Conservation (phyloP, 1,140 invertebrate species). For the Cryptotermes secundus region DNA sequence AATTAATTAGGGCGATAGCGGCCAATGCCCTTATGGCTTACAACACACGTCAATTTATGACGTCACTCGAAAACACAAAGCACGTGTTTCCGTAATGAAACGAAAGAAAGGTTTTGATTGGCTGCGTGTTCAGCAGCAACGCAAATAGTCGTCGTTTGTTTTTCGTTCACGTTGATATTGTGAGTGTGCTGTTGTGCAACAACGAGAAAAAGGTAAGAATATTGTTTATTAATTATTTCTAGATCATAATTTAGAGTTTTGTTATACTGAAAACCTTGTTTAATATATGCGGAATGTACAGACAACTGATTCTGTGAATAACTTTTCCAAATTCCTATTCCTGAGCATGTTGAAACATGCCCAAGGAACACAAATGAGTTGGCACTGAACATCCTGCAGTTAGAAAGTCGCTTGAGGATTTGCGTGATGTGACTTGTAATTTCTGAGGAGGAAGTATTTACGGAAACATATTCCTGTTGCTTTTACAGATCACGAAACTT, state of each 20-base stretch:
- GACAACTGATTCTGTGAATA: neutral
- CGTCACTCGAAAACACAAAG: slow-evolving; percentile 27
- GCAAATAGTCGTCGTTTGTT: slow-evolving; percentile 22
- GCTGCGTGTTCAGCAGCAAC: neutral
- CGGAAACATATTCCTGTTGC: neutral
- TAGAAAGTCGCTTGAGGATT: neutral
- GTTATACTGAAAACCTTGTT: neutral
- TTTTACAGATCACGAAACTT: slow-evolving; percentile 10
- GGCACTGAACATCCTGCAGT: neutral
- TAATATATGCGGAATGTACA: neutral
- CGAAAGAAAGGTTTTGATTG: neutral
- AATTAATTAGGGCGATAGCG: neutral
- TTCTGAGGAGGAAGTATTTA: neutral
- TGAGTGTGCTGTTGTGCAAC: neutral
- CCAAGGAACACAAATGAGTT: neutral
- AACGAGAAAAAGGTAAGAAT: neutral
- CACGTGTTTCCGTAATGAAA: slow-evolving; percentile 20
- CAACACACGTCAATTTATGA: neutral
- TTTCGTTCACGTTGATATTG: neutral
- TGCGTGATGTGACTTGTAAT: neutral
- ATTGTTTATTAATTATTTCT: neutral
- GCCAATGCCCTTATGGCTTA: neutral
- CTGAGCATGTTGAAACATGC: neutral
- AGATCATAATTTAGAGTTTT: neutral
- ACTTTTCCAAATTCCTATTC: neutral